These are phyloP conservation scores for Plotosus lineatus DNA, from an alignment of 2,113 vertebrate species.

Conservation along the genomic window DNA sequence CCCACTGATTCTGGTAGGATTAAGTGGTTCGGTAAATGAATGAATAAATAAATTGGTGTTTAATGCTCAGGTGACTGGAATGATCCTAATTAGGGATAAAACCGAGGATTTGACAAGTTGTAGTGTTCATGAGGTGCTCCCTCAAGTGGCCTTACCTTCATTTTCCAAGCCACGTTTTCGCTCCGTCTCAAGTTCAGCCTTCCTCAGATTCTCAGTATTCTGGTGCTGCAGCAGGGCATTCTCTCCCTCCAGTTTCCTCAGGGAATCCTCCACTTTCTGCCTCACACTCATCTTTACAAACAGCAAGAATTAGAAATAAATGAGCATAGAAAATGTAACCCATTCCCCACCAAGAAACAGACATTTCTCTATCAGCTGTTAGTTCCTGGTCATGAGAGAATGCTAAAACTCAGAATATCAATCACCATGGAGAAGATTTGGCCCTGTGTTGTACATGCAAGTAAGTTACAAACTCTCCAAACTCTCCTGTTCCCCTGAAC, in stretches of 20 bases:
- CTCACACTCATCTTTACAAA: constrained; percentile 82
- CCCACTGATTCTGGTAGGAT: no score
- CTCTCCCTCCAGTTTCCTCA: constrained; percentile 90
- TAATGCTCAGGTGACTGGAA: background rate
- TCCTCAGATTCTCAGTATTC: constrained; percentile 86
- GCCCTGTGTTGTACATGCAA: background rate
- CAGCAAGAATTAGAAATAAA: background rate
- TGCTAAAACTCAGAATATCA: background rate
- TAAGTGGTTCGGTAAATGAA: no score
- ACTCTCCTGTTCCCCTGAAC: no score
- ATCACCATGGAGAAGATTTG: no score
- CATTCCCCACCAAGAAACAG: background rate
- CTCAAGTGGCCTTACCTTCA: constrained; percentile 73
- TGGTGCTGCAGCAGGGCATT: constrained; percentile 92
- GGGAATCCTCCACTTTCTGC: constrained; percentile 82
- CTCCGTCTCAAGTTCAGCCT: constrained; percentile 87
- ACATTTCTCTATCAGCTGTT: constrained; percentile 26
- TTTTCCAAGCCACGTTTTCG: constrained; percentile 91
- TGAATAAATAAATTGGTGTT: no score
- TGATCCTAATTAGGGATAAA: background rate
- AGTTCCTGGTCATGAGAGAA: constrained; percentile 12
- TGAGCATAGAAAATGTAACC: constrained; percentile 4
- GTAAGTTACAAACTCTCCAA: no score
- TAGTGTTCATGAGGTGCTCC: background rate
- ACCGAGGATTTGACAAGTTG: background rate